These are phyloP conservation scores for Dryomyza anilis DNA, from an alignment of 2,888 invertebrate species.

Conservation along the genomic window DNA sequence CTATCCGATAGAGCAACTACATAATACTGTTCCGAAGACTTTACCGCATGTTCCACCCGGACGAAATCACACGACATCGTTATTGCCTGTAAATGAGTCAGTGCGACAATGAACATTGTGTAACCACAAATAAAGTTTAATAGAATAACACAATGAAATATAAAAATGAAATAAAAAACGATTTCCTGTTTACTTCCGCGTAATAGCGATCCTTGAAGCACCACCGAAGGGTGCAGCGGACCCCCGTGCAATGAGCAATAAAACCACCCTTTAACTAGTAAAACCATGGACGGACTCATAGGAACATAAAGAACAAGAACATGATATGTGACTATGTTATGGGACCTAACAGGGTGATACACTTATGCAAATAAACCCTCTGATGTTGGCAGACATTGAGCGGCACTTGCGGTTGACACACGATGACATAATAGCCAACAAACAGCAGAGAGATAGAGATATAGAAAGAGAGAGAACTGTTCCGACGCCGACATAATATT, in stretches of 20 bases:
- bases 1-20: no score
- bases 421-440: constrained; percentile 2
- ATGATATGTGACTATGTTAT: no score
- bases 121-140: no score
- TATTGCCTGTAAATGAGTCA: no score
- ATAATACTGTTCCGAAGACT: no score
- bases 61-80: no score
- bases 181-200: background rate
- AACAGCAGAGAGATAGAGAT: background rate
- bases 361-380: background rate
- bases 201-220: background rate
- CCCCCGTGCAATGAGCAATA: background rate
- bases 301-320: background rate
- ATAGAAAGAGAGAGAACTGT: background rate
- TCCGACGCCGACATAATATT: background rate
- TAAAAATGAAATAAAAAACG: no score
- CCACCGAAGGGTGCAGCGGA: no score
- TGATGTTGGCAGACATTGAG: background rate
- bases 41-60: no score
- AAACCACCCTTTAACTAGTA: background rate
- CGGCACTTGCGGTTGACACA: background rate
- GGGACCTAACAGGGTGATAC: background rate
- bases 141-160: no score
- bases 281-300: background rate
- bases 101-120: no score